phyloP scores from a whole-genome alignment of 1,140 invertebrate species.

The Aphaenogaster rudis region DNA sequence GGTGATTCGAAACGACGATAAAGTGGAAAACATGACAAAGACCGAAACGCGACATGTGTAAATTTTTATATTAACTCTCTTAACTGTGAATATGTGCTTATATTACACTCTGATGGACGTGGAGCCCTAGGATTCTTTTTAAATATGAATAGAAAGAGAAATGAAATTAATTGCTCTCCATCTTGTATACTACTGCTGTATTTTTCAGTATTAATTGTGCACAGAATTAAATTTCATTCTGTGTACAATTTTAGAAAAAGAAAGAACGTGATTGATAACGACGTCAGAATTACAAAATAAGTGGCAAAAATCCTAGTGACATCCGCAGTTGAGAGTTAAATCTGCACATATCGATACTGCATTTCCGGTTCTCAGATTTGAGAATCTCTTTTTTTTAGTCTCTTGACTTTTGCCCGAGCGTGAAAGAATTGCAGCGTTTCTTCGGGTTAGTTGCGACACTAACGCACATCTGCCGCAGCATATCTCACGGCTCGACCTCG shows the following conservation, averaged over 20 bases:
- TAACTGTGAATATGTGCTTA: not conserved
- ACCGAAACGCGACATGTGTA: not conserved
- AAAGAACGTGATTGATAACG: not conserved
- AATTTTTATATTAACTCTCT: not conserved
- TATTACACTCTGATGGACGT: not conserved
- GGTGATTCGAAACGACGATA: not conserved
- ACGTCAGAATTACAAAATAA: not conserved
- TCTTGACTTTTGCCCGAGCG: not conserved
- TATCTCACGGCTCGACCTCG: not conserved
- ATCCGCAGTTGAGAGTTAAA: not conserved
- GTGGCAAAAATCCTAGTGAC: not conserved
- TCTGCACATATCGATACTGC: not conserved
- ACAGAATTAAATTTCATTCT: not conserved
- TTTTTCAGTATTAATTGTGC: not conserved
- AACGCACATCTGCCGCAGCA: slow-evolving; percentile 23
- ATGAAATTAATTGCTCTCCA: not conserved
- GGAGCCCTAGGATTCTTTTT: not conserved
- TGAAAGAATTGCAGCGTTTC: not conserved
- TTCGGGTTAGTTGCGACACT: not conserved
- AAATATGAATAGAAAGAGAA: not conserved
- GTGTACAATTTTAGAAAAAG: not conserved
- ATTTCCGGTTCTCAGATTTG: not conserved
- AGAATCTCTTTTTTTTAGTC: not conserved
- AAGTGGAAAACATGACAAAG: not conserved
- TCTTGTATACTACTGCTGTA: not conserved